Conservation (phyloP, 1,140 invertebrate genomes). For the Gonioctena quinquepunctata region DNA sequence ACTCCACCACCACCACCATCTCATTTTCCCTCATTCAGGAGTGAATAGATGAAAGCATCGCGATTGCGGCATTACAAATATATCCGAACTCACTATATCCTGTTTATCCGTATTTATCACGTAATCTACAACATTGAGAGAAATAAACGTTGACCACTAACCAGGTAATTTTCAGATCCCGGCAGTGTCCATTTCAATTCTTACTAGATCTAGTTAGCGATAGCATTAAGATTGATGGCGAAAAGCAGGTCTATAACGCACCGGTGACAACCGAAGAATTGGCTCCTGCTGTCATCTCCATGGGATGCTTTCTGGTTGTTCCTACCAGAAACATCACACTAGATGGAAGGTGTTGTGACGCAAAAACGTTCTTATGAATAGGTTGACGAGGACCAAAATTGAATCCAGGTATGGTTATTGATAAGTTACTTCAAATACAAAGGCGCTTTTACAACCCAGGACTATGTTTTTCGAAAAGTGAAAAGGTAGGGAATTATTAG, state of each 20-base stretch:
- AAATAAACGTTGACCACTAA: background rate
- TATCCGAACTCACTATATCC: too few relatives aligned
- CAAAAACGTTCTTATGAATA: background rate
- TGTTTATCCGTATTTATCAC: too few relatives aligned
- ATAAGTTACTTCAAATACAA: background rate
- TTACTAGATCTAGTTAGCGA: slow-evolving; percentile 18
- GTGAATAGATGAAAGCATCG: too few relatives aligned
- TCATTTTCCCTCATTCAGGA: too few relatives aligned
- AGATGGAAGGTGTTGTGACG: background rate
- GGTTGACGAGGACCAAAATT: background rate
- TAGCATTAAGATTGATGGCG: slow-evolving; percentile 26
- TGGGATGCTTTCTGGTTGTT: slow-evolving; percentile 2
- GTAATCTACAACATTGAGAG: background rate
- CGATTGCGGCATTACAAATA: too few relatives aligned
- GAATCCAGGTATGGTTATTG: background rate
- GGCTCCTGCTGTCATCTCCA: slow-evolving; percentile 17
- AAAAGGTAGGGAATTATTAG: slow-evolving; percentile 5
- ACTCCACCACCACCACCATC: too few relatives aligned
- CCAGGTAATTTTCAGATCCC: slow-evolving; percentile 12
- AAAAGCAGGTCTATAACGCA: slow-evolving; percentile 26
- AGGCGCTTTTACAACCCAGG: background rate
- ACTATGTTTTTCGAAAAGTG: slow-evolving; percentile 9
- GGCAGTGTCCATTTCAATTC: slow-evolving; percentile 19
- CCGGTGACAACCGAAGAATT: slow-evolving; percentile 30
- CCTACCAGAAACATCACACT: background rate